Conservation (phyloP, 1,140 invertebrate genomes). For the Adoxophyes honmai region DNA sequence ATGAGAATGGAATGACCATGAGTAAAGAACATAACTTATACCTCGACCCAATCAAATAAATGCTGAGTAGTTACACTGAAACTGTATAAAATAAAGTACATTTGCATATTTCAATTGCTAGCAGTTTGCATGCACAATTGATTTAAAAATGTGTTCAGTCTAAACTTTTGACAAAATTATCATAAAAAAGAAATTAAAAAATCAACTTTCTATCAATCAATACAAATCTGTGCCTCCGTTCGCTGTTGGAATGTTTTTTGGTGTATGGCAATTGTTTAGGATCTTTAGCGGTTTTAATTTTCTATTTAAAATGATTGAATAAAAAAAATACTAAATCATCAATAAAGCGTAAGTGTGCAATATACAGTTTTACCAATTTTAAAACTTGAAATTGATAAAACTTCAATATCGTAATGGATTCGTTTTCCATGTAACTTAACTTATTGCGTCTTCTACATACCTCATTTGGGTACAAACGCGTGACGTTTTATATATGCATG, state of each 20-base stretch:
- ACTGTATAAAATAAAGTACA: constrained; percentile 22
- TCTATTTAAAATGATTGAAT: too few relatives aligned
- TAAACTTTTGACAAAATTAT: constrained; percentile 6
- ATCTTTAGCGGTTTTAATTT: too few relatives aligned
- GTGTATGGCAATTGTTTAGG: too few relatives aligned
- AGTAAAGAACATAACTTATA: constrained; percentile 47
- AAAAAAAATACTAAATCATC: too few relatives aligned
- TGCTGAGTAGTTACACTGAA: constrained; percentile 34
- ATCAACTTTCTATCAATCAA: constrained; percentile 21
- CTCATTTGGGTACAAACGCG: too few relatives aligned
- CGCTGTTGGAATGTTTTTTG: constrained; percentile 8
- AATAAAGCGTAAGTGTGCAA: too few relatives aligned
- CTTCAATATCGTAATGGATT: too few relatives aligned
- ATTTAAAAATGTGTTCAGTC: constrained; percentile 9
- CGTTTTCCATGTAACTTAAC: too few relatives aligned
- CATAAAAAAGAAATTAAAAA: not conserved
- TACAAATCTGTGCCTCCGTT: constrained; percentile 17
- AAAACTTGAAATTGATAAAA: too few relatives aligned
- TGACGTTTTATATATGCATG: too few relatives aligned
- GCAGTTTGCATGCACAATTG: constrained; percentile 35
- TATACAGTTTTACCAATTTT: too few relatives aligned
- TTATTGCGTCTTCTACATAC: too few relatives aligned
- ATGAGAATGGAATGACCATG: constrained; percentile 22
- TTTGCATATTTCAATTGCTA: constrained; percentile 27
- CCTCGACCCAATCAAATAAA: constrained; percentile 56